Base-by-base conservation (phyloP, 1,140 invertebrate genomes). In the Calephelis nemesis region DNA sequence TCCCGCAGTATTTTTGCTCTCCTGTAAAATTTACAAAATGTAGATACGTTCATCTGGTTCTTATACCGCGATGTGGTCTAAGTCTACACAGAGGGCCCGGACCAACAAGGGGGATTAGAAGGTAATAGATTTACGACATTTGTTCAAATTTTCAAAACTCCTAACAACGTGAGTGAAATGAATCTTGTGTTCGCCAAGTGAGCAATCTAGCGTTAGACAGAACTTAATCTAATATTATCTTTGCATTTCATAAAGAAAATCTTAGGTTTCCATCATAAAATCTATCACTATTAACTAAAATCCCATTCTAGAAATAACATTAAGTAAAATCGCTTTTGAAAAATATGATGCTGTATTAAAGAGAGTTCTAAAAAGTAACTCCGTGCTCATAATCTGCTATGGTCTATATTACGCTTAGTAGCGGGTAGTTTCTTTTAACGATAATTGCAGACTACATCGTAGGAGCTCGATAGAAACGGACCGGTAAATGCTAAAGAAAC, bases 381-480 rank as follows among this genome's bases (percentile, higher is more conserved):
- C 63, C 40, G 47, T 15, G 52, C 62, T 70, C 71, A 76, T 80
- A 80, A 80, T 73, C 74, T 63, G 67, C 62, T 72, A 73, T 68
- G 73, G 73, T 66, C 72, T 73, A 71, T 76, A 77, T 74, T 75
- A 75, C 73, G 76, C 74, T 80, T 74, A 73, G 76, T 72, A 64
- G 71, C 62, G 62, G 69, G 76, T 76, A 77, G 76, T 80, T 80
- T 71, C 69, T 67, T 78, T 78, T 78, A 80, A 80, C 78, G 78
- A 64, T 78, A 75, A 78, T 76, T 58, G 73, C 69, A 12, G 66
- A 54, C 68, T 69, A 71, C 76, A 80, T 73, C 69, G 67, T 48
- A 49, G 58, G 58, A 65, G 70, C 67, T 72, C 42, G 47, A 71
- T 71, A 67, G 65, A 71, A 65, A 70, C 69, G 58, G 62, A 70